phyloP scores from a whole-genome alignment of 2,797 vertebrate species.

The Chrysolophus pictus region DNA sequence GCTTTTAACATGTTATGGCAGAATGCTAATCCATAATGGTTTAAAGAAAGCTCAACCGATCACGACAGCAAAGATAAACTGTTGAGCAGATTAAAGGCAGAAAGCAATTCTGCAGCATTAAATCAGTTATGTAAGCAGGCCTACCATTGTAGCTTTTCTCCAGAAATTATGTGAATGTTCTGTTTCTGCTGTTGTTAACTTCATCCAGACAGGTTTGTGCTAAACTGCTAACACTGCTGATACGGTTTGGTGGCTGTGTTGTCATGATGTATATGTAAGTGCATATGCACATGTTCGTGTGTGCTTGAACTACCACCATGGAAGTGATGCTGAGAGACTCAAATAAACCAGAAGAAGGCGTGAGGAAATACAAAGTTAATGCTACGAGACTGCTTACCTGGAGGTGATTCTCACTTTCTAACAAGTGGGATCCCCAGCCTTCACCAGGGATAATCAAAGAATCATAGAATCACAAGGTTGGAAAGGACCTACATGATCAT shows the following conservation, averaged over 20 bases:
- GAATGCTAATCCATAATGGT: conserved; percentile 65
- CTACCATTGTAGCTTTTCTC: conserved; percentile 2
- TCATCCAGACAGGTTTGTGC: neutral
- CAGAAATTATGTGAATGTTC: conserved; percentile 28
- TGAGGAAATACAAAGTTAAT: neutral
- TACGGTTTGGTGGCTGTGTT: neutral
- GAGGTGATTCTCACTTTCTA: neutral
- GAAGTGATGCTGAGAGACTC: neutral
- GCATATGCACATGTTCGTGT: accelerated
- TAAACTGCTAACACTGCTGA: neutral
- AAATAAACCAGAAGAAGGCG: neutral
- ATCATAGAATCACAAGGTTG: no score
- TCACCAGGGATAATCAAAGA: neutral
- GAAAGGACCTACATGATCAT: no score
- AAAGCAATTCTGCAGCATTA: conserved; percentile 61
- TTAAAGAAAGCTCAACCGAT: conserved; percentile 60
- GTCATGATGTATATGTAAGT: accelerated
- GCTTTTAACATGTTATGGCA: conserved; percentile 58
- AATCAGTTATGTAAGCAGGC: conserved; percentile 70
- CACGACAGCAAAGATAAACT: conserved; percentile 67
- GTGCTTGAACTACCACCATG: neutral
- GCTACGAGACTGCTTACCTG: neutral
- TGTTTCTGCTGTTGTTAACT: neutral
- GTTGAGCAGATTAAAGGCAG: conserved; percentile 75
- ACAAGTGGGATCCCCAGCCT: neutral